Conservation (phyloP, 2,797 vertebrate species). For the Notolabrus celidotus region DNA sequence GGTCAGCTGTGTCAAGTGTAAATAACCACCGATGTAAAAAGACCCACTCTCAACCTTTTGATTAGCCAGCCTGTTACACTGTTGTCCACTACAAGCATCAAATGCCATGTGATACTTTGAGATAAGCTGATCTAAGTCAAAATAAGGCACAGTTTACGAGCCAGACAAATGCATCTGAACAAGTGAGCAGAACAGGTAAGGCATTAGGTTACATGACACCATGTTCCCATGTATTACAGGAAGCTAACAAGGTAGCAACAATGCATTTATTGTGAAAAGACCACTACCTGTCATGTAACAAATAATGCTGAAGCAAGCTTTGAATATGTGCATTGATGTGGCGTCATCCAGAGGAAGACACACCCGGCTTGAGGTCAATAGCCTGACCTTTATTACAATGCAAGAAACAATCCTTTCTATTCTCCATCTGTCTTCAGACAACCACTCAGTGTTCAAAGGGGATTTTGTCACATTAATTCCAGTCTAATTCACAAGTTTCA, state of each 20-base stretch:
- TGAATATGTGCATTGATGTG: no score
- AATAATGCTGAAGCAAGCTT: neutral
- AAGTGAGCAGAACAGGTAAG: neutral
- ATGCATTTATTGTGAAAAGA: neutral
- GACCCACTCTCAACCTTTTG: neutral
- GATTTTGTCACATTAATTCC: slow-evolving; percentile 22
- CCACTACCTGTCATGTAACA: neutral
- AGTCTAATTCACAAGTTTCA: slow-evolving; percentile 15
- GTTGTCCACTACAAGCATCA: slow-evolving; percentile 4
- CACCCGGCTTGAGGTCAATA: neutral
- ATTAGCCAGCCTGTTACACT: neutral
- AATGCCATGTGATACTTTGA: slow-evolving; percentile 4
- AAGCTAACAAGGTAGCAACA: slow-evolving; percentile 10
- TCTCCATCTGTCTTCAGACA: slow-evolving; percentile 27
- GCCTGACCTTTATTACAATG: slow-evolving; percentile 20
- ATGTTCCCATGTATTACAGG: slow-evolving; percentile 3
- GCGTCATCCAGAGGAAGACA: neutral
- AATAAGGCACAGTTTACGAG: neutral
- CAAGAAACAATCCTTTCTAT: slow-evolving; percentile 1
- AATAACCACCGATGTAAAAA: neutral
- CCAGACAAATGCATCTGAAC: neutral
- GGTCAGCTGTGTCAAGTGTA: neutral
- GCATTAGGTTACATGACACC: slow-evolving; percentile 22
- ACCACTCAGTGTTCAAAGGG: neutral
- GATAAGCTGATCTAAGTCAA: slow-evolving; percentile 19